Conservation (phyloP, 2,113 vertebrate species). For the Myiopsitta monachus region DNA sequence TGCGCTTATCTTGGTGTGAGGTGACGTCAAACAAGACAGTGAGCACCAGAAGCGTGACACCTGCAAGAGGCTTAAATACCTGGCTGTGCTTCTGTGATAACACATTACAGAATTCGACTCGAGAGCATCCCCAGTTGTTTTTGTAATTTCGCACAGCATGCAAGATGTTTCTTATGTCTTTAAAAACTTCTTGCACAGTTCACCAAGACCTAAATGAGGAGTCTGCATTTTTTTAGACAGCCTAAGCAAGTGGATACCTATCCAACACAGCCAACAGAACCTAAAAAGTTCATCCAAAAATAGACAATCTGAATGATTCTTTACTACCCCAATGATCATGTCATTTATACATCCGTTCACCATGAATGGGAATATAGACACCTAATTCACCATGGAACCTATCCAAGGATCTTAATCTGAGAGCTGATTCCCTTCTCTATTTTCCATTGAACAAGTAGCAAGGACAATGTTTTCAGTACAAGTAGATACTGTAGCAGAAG, state of each 20-base stretch:
- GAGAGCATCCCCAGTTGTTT: neutral
- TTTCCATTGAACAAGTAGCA: neutral
- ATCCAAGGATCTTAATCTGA: neutral
- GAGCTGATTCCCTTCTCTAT: neutral
- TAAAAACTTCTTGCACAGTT: neutral
- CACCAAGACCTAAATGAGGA: neutral
- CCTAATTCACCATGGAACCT: neutral
- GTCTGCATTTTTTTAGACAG: neutral
- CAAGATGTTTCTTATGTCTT: neutral
- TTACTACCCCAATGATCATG: neutral
- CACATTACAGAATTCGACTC: neutral
- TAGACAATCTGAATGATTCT: neutral
- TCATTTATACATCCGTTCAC: neutral
- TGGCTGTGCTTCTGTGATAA: slow-evolving; percentile 47
- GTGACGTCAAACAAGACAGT: slow-evolving; percentile 24
- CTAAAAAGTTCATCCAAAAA: neutral
- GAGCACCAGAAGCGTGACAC: neutral
- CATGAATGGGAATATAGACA: neutral
- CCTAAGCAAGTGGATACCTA: neutral
- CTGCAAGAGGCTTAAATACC: slow-evolving; percentile 15
- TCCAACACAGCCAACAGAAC: neutral
- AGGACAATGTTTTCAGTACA: neutral
- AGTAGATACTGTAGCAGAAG: neutral
- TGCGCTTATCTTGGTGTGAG: neutral
- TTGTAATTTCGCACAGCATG: neutral